A percentile compares a stretch with the other conserved stretches of the same genome.
phyloP scores from a whole-genome alignment of 2,888 invertebrate genomes.

The Drosophila hamatofila region DNA sequence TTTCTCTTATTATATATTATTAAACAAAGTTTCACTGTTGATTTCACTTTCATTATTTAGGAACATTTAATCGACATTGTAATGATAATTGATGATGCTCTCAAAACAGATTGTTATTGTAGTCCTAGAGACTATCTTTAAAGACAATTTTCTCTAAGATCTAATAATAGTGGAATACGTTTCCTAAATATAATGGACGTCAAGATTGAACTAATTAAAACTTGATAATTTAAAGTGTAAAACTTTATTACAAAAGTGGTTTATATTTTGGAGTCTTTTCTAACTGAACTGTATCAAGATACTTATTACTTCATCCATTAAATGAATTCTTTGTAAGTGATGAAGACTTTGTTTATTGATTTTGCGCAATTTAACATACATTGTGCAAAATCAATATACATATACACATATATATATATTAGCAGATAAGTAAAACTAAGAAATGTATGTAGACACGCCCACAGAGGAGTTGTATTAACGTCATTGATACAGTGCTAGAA shows the following conservation, averaged over 20 bases:
- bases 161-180: too few species aligned
- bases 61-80: too few species aligned
- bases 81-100: background rate
- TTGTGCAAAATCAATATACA: constrained; percentile 1
- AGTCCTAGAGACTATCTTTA: background rate
- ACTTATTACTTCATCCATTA: too few species aligned
- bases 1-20: background rate
- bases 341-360: background rate
- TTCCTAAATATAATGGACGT: too few species aligned
- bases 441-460: background rate
- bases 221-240: background rate
- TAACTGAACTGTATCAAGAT: too few species aligned
- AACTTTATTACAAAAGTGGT: background rate
- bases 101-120: background rate
- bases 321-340: background rate
- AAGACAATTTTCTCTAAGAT: background rate
- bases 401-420: background rate
- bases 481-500: background rate
- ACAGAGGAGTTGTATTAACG: background rate
- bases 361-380: background rate
- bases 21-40: background rate
- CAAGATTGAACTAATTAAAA: background rate
- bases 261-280: background rate
- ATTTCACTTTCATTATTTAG: background rate
- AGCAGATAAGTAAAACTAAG: background rate